Percentiles rank a stretch among this genome's conserved stretches.
Conservation (phyloP, 2,797 vertebrate species). For the Poeciliopsis paucimaculata region DNA sequence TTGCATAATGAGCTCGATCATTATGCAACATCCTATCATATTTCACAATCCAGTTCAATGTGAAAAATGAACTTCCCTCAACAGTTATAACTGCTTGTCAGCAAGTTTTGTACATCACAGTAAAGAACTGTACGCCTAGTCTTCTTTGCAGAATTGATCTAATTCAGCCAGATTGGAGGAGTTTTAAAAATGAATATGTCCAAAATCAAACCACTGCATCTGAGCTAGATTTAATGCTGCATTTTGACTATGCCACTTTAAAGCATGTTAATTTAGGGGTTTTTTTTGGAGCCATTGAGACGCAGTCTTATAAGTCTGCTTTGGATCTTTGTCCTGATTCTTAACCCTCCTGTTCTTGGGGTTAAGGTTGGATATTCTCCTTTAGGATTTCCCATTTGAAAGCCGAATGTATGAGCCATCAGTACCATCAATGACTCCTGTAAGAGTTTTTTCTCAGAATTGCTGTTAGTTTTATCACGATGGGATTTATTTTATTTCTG, state of each 20-base stretch:
- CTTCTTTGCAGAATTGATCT: neutral
- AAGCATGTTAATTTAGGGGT: neutral
- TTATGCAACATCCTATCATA: neutral
- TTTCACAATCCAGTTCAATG: neutral
- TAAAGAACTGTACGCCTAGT: neutral
- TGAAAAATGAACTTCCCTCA: neutral
- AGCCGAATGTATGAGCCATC: neutral
- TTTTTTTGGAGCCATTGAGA: neutral
- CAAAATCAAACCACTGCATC: neutral
- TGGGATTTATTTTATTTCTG: neutral
- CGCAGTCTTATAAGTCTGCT: neutral
- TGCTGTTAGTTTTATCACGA: neutral
- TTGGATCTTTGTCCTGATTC: neutral
- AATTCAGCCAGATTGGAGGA: neutral
- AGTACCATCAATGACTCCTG: neutral
- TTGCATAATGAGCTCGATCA: neutral
- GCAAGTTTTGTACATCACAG: neutral
- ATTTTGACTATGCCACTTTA: neutral
- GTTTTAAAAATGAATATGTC: neutral
- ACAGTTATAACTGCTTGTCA: neutral
- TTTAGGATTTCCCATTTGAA: neutral
- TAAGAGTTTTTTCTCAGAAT: neutral
- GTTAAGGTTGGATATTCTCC: neutral
- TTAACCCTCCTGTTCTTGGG: neutral
- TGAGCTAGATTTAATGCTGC: neutral